phyloP scores from a whole-genome alignment of 2,888 invertebrate genomes.

The Beris chalybata region DNA sequence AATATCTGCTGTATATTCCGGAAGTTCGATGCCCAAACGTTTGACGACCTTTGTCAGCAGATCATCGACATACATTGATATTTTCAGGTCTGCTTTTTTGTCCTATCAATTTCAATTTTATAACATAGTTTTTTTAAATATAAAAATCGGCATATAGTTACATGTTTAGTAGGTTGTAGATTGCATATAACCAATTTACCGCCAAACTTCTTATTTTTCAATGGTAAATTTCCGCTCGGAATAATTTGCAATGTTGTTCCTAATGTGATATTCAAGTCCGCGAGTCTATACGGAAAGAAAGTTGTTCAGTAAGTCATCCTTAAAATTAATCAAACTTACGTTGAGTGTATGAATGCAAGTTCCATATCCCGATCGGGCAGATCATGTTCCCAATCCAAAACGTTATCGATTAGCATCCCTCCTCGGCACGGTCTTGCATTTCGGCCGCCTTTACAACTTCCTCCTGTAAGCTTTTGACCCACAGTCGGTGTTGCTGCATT shows the following conservation, averaged over 20 bases:
- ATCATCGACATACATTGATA: slow-evolving; percentile 87
- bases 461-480: slow-evolving; percentile 69
- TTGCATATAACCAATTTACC: slow-evolving; percentile 93
- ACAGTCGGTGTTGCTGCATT: slow-evolving; percentile 77
- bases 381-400: slow-evolving; percentile 96
- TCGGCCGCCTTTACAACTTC: slow-evolving; percentile 66
- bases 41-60: slow-evolving; percentile 75
- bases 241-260: slow-evolving; percentile 98
- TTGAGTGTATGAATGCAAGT: slow-evolving; percentile 83
- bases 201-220: slow-evolving; percentile 79
- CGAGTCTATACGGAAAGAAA: slow-evolving; percentile 66
- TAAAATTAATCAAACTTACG: slow-evolving; percentile 42
- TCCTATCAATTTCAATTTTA: slow-evolving; percentile 64
- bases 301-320: background rate
- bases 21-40: slow-evolving; percentile 72
- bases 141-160: slow-evolving; percentile 49
- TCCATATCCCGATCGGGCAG: slow-evolving; percentile 85
- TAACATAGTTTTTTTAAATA: slow-evolving; percentile 4
- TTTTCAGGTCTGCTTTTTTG: slow-evolving; percentile 84
- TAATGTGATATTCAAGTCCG: slow-evolving; percentile 90
- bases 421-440: slow-evolving; percentile 81
- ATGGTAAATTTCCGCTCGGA: slow-evolving; percentile 92
- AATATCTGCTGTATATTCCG: slow-evolving; percentile 65
- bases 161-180: slow-evolving; percentile 96
- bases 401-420: slow-evolving; percentile 85